phyloP scores from a whole-genome alignment of 2,113 vertebrate species.

The Pheucticus melanocephalus region DNA sequence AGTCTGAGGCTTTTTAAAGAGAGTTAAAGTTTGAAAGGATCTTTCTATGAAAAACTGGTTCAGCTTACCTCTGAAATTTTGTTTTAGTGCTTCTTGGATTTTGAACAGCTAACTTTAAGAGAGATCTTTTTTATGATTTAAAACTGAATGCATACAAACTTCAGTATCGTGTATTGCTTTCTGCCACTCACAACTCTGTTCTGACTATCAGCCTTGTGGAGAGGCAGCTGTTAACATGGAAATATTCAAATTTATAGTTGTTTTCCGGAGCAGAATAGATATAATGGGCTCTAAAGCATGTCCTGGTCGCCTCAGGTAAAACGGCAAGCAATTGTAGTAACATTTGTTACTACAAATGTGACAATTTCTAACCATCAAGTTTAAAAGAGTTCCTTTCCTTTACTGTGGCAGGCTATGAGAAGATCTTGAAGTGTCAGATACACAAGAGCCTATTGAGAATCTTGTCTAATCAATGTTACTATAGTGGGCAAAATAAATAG shows the following conservation, averaged over 20 bases:
- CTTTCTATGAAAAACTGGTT: neutral
- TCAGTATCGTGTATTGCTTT: neutral
- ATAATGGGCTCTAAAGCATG: neutral
- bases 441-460: neutral
- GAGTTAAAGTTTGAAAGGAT: neutral
- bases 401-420: neutral
- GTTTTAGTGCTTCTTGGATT: neutral
- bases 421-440: neutral
- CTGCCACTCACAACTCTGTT: neutral
- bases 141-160: neutral
- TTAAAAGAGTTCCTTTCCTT: neutral
- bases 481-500: neutral
- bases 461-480: constrained; percentile 4
- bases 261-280: neutral
- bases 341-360: neutral
- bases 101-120: neutral
- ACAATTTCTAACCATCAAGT: neutral
- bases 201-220: neutral
- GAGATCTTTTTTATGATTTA: neutral
- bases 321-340: neutral
- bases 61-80: neutral
- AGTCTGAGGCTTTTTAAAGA: neutral
- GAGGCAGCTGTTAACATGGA: neutral
- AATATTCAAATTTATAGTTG: neutral
- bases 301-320: neutral